Base-by-base conservation (phyloP, 2,113 vertebrate genomes). In the Cichladusa arquata region DNA sequence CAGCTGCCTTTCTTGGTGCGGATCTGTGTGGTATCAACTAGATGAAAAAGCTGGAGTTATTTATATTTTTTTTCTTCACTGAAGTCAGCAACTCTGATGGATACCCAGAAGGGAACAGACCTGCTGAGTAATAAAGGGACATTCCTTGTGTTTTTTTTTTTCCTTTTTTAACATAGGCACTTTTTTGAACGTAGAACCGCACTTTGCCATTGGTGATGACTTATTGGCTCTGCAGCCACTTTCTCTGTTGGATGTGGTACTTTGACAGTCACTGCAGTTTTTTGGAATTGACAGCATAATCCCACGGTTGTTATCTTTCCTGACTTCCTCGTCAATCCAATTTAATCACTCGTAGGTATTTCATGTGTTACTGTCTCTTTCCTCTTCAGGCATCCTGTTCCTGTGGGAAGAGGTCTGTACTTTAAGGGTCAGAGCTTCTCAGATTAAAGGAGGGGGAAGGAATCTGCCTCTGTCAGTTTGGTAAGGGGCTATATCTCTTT, bases 401-500 rank as follows among this genome's bases (percentile, higher is more conserved):
- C 58, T 86, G 20, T 92, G 91, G 76, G 88, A 93, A 86, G 85
- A 90, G 29, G 56, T 80, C 62, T 92, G 76, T 77, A 47, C 56
- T 88, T 95, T 66, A 95, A 94, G 95, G 93, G 94, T 95, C 81
- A 95, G 65, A 92, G 51, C 51, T 92, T 81, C 88, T 81, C 40
- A 73, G 66, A 91, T 76, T 72, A 85, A 92, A 91, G 56, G 81
- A 77, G 17, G 79, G 71, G 47, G 45, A 85, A 92, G n/a, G 54
- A 90, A 88, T 95, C 79, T 90, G 56, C 47, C 51, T 80, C 67
- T 92, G 65, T 81, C 72, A 40, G 19, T 90, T 92, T 90, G 51
- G 47, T 83, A 71, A 86, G 77, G 82, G 76, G 29, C 38, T 90
- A 12, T 70, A 38, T 22, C 36, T 48, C 19, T 92, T 36, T 51